Evolutionary conservation across 2,113 vertebrate species (phyloP).

Genomic region (Bombycilla garrulus): DNA sequence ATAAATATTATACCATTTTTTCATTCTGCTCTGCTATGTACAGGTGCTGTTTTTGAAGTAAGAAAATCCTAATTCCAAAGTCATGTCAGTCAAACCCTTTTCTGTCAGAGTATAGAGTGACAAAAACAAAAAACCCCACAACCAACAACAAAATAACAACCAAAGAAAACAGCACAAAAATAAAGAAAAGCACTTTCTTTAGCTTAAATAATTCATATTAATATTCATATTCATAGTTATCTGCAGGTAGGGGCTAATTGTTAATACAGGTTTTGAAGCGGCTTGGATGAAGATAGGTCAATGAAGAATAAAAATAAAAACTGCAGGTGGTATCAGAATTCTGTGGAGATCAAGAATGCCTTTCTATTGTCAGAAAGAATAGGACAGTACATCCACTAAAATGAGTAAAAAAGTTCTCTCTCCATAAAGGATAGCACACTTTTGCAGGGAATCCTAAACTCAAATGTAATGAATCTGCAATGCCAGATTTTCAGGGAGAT

Average conservation of each 20-base stretch:
- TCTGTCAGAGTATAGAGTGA: not conserved
- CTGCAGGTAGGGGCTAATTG: not conserved
- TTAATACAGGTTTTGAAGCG: constrained; percentile 13
- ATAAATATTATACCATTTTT: not conserved
- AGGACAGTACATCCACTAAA: not conserved
- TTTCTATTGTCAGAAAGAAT: not conserved
- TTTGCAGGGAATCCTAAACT: not conserved
- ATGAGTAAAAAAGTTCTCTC: not conserved
- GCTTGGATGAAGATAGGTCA: not conserved
- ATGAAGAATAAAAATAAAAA: not conserved
- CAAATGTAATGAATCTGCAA: not conserved
- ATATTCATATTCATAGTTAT: not conserved
- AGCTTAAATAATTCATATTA: not conserved
- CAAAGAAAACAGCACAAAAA: not conserved
- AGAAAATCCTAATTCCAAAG: not conserved
- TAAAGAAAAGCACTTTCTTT: not conserved
- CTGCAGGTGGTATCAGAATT: not conserved
- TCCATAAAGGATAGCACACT: not conserved
- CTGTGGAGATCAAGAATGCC: not conserved
- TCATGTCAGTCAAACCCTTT: not conserved
- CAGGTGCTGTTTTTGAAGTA: not conserved
- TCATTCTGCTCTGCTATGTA: not conserved
- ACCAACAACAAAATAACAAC: not conserved
- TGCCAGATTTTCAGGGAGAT: not conserved
- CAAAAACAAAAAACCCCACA: not conserved